Evolutionary conservation across 2,113 vertebrate species (phyloP), one percentile per base, ranked within the genome.

Genomic region (Romanogobio albipinnatus): DNA sequence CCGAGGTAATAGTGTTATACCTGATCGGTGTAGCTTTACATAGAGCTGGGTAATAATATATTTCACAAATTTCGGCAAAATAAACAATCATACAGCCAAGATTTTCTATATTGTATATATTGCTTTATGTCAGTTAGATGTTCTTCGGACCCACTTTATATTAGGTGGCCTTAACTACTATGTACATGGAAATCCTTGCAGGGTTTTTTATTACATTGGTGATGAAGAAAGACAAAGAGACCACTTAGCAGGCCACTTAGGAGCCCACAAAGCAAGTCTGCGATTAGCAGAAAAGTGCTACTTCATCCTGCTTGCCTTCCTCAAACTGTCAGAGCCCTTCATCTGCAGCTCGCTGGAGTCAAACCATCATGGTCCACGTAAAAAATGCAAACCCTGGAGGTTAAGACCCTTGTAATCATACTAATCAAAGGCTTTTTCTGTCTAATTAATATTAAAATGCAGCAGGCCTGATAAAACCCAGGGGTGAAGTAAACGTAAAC

Each of bases 391-490:
- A 43, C 36, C n/a, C 61, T 73, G 29, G 22, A 79, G 58, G 58
- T 79, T 45, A 79, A 62, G 39, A 47, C 76, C 58, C 68, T 45
- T 39, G 22, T 73, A 58, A 70, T 59, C 26, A 39, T 75, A 33
- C 43, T 70, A 49, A 81, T 58, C 56, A 85, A 17, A 24, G 74
- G 14, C 70, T 59, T 51, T n/a, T 74, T 24, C 51, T 56, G 64
- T 61, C 56, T 84, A 84, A 87, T 84, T 68, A 73, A 84, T 80
- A 84, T 80, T 79, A 79, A 78, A 84, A 51, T 13, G 45, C 47
- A 45, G 45, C 22, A 47, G 24, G n/a, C 14, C 66, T 64, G 22
- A 24, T 53, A 47, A 70, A 70, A 68, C 45, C 77, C 62, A 17
- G 43, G 75, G 78, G 81, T 9, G 13, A 39, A 64, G 45, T n/a